phyloP scores from a whole-genome alignment of 2,113 vertebrate genomes.

The Ahaetulla prasina region DNA sequence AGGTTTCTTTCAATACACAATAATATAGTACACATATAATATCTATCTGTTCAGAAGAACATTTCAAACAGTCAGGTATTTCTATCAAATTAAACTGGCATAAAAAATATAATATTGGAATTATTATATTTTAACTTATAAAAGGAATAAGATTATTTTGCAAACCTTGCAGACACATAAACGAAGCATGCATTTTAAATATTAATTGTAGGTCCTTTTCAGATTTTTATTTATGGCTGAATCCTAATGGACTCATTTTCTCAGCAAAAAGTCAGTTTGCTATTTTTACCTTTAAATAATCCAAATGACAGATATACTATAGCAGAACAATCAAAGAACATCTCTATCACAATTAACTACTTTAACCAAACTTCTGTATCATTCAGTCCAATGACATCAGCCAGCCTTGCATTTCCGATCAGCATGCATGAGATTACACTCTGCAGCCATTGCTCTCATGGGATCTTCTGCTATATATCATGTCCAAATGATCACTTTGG shows the following conservation, averaged over 20 bases:
- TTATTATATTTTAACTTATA: not conserved
- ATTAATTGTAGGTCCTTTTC: not conserved
- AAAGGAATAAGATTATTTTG: not conserved
- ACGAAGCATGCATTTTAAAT: not conserved
- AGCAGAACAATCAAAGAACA: not conserved
- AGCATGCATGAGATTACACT: slow-evolving; percentile 6
- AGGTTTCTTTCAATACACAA: not conserved
- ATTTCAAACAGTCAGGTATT: not conserved
- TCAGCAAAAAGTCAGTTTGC: not conserved
- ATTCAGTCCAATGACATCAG: not conserved
- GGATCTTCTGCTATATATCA: slow-evolving; percentile 11
- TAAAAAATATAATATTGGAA: not conserved
- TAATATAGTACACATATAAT: not conserved
- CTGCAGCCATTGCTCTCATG: not conserved
- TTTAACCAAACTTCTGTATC: not conserved
- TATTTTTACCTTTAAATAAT: not conserved
- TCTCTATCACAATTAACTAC: not conserved
- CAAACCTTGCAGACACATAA: not conserved
- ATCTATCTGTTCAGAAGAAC: not conserved
- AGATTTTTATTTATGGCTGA: not conserved
- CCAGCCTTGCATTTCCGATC: not conserved
- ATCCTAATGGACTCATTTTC: not conserved
- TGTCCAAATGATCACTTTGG: slow-evolving; percentile 12
- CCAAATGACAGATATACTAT: not conserved
- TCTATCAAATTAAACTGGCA: not conserved